Evolutionary conservation across 1,140 invertebrate genomes (phyloP), one percentile per base, ranked within the genome.

Genomic region (Nephotettix cincticeps): DNA sequence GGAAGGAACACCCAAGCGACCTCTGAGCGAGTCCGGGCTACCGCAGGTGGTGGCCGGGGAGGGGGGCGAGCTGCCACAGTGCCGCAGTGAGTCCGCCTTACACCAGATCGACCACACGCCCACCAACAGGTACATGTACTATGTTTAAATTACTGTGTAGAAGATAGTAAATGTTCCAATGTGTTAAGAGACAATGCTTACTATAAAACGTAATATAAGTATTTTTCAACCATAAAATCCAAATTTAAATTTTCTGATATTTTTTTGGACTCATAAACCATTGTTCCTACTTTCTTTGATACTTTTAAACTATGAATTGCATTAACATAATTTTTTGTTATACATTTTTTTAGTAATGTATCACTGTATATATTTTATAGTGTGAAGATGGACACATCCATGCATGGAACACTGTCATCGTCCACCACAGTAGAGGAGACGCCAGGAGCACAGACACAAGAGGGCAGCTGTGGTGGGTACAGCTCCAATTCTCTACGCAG

Each of bases 1-100:
- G 64, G 80, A 79, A 69, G 78, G 76, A 75, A 77, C 68, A 78
- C 79, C 63, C 72, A 79, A 23, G 70, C 83, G 92, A 54, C 93
- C 92, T 0, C 93, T 92, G 92, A 93, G 92, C 70, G 91, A 94
- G 9, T 92, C 92, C 6, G 94, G 91, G 72, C 84, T 93, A 13
- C 89, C 91, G 25, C 90, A 92, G 77, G 81, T 92, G 71, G 83
- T 81, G 67, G 81, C 83, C 28, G 78, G 79, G 1, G 77, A 80
- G 74, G 73, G 68, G 61, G 74, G 79, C 71, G 76, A 86, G 75
- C 28, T 80, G 14, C 78, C 84, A 75, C 83, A 87, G 68, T 94
- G 92, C 0, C 93, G 93, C 75, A 95, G 93, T 0, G 93, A 96
- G 82, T 93, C 92, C 0, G 93, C 93, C 14, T 81, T 96, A 14